Evolutionary conservation across 2,888 invertebrate species (phyloP).

Genomic region (Drosophila subsilvestris): DNA sequence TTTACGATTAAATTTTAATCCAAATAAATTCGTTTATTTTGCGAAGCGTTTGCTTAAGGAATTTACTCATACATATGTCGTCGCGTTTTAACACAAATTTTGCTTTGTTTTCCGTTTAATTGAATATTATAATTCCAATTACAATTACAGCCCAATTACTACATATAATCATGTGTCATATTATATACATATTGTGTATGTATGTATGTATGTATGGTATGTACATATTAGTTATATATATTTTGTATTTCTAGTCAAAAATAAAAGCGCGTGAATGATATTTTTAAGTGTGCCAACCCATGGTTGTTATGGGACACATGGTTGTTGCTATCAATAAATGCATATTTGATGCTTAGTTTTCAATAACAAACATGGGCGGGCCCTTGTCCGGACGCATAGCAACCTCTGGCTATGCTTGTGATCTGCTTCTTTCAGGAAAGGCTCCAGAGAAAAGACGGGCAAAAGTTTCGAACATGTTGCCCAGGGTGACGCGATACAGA

Average conservation of each 20-base stretch:
- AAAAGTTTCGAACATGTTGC: conserved; percentile 17
- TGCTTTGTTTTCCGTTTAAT: too few species aligned
- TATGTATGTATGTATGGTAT: too few species aligned
- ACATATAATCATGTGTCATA: too few species aligned
- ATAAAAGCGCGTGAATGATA: conserved; percentile 45
- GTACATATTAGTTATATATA: too few species aligned
- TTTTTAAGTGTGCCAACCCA: conserved; percentile 10
- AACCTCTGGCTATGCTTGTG: conserved; percentile 37
- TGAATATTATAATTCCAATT: too few species aligned
- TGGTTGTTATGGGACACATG: conserved; percentile 33
- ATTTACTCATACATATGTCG: too few species aligned
- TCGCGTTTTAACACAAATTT: too few species aligned
- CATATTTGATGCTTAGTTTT: conserved; percentile 70
- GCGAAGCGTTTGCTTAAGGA: too few species aligned
- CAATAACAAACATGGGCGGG: conserved; percentile 70
- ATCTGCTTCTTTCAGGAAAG: conserved; percentile 7
- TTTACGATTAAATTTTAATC: too few species aligned
- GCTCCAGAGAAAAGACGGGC: conserved; percentile 1
- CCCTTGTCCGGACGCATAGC: conserved; percentile 51
- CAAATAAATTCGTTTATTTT: too few species aligned
- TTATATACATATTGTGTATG: too few species aligned
- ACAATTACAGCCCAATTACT: too few species aligned
- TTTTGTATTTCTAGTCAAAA: neutral
- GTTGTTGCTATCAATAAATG: conserved; percentile 74
- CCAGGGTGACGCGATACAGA: conserved; percentile 1